A percentile compares a stretch with the other conserved stretches of the same genome.
These are phyloP conservation scores for Sparus aurata DNA, from an alignment of 2,797 vertebrate species.

Conservation along the genomic window DNA sequence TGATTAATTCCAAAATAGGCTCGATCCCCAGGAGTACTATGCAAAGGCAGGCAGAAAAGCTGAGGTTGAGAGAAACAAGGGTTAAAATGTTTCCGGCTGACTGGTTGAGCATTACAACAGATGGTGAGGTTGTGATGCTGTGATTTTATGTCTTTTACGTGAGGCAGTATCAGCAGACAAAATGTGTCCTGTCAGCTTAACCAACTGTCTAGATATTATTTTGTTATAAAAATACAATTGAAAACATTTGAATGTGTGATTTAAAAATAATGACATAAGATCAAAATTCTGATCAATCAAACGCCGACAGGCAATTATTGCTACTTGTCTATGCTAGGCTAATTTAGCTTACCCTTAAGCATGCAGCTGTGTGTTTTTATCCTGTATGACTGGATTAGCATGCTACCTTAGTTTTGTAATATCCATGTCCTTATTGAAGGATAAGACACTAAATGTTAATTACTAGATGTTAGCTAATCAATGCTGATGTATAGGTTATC, in stretches of 20 bases:
- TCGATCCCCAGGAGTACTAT: background rate
- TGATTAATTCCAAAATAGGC: conserved; percentile 31
- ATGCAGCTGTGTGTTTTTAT: background rate
- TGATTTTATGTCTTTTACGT: background rate
- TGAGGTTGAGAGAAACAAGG: background rate
- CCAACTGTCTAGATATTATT: too few relatives aligned
- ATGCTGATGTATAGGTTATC: background rate
- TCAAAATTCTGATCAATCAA: background rate
- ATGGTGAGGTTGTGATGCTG: background rate
- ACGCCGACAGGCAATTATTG: background rate
- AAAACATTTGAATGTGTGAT: background rate
- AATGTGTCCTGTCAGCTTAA: background rate
- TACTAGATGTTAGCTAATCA: background rate
- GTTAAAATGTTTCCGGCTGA: background rate
- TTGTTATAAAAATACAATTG: background rate
- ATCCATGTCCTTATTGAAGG: background rate
- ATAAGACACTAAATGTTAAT: background rate
- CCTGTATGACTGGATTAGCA: too few relatives aligned
- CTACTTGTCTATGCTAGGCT: background rate
- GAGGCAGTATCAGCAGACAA: background rate
- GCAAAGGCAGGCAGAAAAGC: background rate
- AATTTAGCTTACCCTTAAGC: background rate
- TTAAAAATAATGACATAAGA: background rate
- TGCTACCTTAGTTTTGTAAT: background rate
- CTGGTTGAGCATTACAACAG: background rate